Percentiles rank a stretch among this genome's conserved stretches.
phyloP scores from a whole-genome alignment of 2,888 invertebrate genomes.

The Mantis religiosa region DNA sequence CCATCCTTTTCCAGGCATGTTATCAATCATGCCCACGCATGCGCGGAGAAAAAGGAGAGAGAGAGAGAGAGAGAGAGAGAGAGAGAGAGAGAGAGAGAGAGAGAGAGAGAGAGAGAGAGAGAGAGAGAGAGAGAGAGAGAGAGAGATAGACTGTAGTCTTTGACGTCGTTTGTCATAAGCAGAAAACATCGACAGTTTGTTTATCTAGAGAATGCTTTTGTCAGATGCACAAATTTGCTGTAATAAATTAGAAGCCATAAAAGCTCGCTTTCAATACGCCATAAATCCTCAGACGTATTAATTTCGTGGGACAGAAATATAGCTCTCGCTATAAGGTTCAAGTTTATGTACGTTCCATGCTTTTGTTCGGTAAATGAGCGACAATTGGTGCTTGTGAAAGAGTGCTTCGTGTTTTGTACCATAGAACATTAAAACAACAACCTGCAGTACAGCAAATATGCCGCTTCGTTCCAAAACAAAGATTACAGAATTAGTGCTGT shows the following conservation, averaged over 20 bases:
- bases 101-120: too few relatives aligned
- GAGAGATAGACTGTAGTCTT: neutral
- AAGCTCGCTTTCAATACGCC: neutral
- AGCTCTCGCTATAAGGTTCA: neutral
- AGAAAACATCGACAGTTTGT: neutral
- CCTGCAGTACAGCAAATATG: too few relatives aligned
- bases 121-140: too few relatives aligned
- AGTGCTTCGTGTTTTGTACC: neutral
- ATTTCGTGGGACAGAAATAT: neutral
- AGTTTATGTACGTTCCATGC: neutral
- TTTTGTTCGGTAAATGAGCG: neutral
- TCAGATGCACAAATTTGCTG: neutral
- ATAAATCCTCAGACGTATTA: neutral
- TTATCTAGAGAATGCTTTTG: neutral
- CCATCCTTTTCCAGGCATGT: neutral
- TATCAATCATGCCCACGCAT: neutral
- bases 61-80: too few relatives aligned
- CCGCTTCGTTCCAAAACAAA: too few relatives aligned
- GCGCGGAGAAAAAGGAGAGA: neutral
- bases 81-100: too few relatives aligned
- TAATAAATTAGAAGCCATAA: neutral
- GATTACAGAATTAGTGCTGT: too few relatives aligned
- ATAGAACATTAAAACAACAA: too few relatives aligned
- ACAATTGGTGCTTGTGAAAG: neutral
- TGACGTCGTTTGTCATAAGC: slow-evolving; percentile 1